These are phyloP conservation scores for Trachymyrmex cornetzi DNA, from an alignment of 1,140 invertebrate genomes.

Conservation along the genomic window DNA sequence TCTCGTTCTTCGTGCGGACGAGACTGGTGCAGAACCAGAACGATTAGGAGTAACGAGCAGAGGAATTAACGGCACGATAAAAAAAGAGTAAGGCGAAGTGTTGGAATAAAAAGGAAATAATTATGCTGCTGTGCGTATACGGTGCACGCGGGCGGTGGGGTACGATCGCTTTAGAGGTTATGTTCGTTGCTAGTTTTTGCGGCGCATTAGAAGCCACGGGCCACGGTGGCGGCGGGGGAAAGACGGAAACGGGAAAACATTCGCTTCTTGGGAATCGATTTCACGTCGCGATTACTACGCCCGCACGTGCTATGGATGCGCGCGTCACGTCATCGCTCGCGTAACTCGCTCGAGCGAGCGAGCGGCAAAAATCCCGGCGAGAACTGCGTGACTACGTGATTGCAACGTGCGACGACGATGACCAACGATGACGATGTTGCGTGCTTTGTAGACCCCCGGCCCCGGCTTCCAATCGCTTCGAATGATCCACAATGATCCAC, in stretches of 20 bases:
- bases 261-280: conserved; percentile 7
- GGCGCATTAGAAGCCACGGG: conserved; percentile 34
- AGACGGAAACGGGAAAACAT: neutral
- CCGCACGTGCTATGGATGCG: conserved; percentile 23
- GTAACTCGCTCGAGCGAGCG: neutral
- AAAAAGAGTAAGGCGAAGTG: neutral
- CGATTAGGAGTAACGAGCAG: too few species aligned
- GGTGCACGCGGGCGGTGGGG: neutral
- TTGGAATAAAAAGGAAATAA: neutral
- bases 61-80: neutral
- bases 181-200: conserved; percentile 15
- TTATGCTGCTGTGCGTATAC: neutral
- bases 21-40: neutral
- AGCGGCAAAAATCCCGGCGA: neutral
- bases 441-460: too few species aligned
- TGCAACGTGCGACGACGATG: neutral
- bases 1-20: neutral
- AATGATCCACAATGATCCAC: too few species aligned
- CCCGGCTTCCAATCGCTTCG: too few species aligned
- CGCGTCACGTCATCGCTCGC: conserved; percentile 29
- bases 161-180: conserved; percentile 62
- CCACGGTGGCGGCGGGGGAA: neutral
- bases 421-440: neutral
- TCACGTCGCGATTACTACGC: neutral
- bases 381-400: neutral